phyloP scores from a whole-genome alignment of 2,888 invertebrate genomes.

The Agrotis segetum region DNA sequence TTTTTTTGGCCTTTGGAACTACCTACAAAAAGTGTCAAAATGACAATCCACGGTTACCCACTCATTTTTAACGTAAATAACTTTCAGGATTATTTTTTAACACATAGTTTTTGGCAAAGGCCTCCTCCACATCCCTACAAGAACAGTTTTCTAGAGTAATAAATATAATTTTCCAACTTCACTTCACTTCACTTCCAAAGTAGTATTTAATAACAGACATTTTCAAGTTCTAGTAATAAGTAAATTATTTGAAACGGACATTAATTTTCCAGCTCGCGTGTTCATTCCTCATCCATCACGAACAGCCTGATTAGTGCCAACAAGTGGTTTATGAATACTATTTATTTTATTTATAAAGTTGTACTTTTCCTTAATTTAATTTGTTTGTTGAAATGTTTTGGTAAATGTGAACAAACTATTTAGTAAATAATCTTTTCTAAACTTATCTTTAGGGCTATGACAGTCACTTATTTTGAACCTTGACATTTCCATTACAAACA shows the following conservation, averaged over 20 bases:
- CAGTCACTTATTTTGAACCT: no score
- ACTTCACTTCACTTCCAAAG: background rate
- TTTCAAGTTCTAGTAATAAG: background rate
- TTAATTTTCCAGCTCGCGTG: conserved; percentile 43
- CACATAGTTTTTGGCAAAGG: no score
- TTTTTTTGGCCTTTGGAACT: no score
- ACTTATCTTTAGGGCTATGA: no score
- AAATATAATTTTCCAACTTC: background rate
- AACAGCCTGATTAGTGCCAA: conserved; percentile 36
- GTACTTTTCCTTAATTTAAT: conserved; percentile 4
- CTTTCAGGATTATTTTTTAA: no score
- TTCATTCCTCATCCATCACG: conserved; percentile 25
- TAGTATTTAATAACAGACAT: background rate
- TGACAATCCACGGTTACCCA: no score
- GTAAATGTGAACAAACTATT: background rate
- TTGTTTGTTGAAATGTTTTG: conserved; percentile 13
- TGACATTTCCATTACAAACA: no score
- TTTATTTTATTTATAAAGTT: conserved; percentile 20
- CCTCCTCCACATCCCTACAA: no score
- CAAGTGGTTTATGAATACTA: conserved; percentile 44
- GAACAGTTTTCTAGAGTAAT: background rate
- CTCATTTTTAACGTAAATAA: no score
- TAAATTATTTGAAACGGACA: conserved; percentile 32
- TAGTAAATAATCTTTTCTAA: no score
- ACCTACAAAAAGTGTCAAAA: no score